Evolutionary conservation across 2,113 vertebrate species (phyloP), one percentile per base, ranked within the genome.

Genomic region (Tringa solitaria): DNA sequence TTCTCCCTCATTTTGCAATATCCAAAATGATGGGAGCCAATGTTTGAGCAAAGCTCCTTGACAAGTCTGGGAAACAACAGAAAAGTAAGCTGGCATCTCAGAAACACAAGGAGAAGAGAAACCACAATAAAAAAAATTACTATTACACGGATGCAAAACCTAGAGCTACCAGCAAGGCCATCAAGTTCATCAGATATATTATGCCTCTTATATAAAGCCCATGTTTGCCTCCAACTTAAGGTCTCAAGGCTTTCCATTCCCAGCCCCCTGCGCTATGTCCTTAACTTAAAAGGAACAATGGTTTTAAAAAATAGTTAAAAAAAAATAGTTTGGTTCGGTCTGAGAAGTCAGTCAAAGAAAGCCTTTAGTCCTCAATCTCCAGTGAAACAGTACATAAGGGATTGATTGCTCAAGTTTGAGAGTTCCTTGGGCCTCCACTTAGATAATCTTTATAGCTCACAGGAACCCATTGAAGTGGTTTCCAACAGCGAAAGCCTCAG

Each of bases 401-500:
- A 96, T 41, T 87, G 85, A 96, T 90, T 94, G 63, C 92, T 67
- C n/a, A 51, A 87, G 18, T 73, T 27, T 12, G n/a, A 73, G 82
- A 65, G 33, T 27, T 94, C 94, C 50, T 82, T 43, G 45, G 89
- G 94, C 83, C 91, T 41, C 91, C 50, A 51, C 59, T 35, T 48
- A 24, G 74, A 78, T 94, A 95, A 96, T 87, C 92, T 64, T 90
- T 33, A 68, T 5, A 45, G 76, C 76, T 96, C 78, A 19, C 85
- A 54, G 90, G 78, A 85, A 85, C 84, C 65, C 65, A 85, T 53
- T 96, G 84, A 92, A 91, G 70, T 88, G 84, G 91, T 89, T 96
- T 96, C 95, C 96, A 95, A 82, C 30, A 88, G 64, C 63, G 65
- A 51, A 95, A 96, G 74, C 67, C 83, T 90, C 78, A 90, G 80